phyloP scores from a whole-genome alignment of 2,113 vertebrate genomes.

The Oncorhynchus nerka region DNA sequence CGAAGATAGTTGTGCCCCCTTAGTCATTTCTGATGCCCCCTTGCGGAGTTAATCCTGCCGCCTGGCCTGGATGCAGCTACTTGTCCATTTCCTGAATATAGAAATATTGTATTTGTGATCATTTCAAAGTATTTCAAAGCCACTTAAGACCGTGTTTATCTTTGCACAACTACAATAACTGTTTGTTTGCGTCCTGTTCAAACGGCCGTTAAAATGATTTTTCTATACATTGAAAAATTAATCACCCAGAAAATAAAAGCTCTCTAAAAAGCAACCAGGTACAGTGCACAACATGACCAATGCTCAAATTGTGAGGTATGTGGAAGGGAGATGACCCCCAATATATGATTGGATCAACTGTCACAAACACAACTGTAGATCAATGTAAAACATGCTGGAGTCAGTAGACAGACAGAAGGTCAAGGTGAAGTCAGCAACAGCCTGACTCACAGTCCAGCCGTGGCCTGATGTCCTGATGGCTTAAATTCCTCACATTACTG shows the following conservation, averaged over 20 bases:
- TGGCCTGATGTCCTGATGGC: background rate
- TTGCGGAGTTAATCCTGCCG: too few species aligned
- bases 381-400: slow-evolving; percentile 29
- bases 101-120: background rate
- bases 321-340: background rate
- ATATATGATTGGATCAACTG: slow-evolving; percentile 1
- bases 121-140: background rate
- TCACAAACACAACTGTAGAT: slow-evolving; percentile 14
- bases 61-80: background rate
- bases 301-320: background rate
- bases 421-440: slow-evolving; percentile 1
- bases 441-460: background rate
- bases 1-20: too few species aligned
- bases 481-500: background rate
- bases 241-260: too few species aligned
- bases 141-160: too few species aligned
- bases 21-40: too few species aligned
- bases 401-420: background rate
- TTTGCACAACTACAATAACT: background rate
- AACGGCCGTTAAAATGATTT: background rate
- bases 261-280: too few species aligned
- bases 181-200: background rate
- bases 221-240: background rate
- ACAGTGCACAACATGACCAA: too few species aligned
- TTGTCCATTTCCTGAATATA: background rate